phyloP scores from a whole-genome alignment of 1,140 invertebrate species.

The Anagrus nilaparvatae region DNA sequence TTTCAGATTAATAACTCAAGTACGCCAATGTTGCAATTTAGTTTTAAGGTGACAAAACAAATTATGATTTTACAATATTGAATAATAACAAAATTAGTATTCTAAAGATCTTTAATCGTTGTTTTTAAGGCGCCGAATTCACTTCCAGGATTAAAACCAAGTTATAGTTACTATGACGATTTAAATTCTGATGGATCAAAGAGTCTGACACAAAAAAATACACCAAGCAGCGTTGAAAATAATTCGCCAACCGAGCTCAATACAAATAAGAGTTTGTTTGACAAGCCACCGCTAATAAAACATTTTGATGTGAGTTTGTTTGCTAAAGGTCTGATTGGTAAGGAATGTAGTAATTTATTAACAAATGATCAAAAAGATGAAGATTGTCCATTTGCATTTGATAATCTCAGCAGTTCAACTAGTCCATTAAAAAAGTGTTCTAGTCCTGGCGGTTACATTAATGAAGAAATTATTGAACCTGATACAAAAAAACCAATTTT shows the following conservation, averaged over 20 bases:
- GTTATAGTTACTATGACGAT: slow-evolving; percentile 42
- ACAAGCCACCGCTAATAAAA: slow-evolving; percentile 76
- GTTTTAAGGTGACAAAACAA: slow-evolving; percentile 35
- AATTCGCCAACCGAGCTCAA: slow-evolving; percentile 80
- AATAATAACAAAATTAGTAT: slow-evolving; percentile 2
- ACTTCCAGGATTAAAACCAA: slow-evolving; percentile 43
- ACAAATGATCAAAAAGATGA: slow-evolving; percentile 45
- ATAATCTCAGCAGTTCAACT: slow-evolving; percentile 45
- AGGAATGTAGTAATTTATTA: slow-evolving; percentile 33
- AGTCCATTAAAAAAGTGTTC: slow-evolving; percentile 48
- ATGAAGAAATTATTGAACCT: slow-evolving; percentile 52
- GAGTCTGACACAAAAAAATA: slow-evolving; percentile 48
- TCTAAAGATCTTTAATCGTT: too few species aligned
- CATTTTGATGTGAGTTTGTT: slow-evolving; percentile 61
- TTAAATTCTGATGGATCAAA: slow-evolving; percentile 33
- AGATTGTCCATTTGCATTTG: slow-evolving; percentile 50
- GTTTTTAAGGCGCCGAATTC: slow-evolving; percentile 38
- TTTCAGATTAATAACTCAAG: slow-evolving; percentile 41
- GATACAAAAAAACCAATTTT: slow-evolving; percentile 24
- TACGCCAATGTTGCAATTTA: slow-evolving; percentile 41
- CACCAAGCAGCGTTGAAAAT: slow-evolving; percentile 73
- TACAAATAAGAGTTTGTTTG: slow-evolving; percentile 68
- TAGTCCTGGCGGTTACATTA: slow-evolving; percentile 65
- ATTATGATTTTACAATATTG: neutral
- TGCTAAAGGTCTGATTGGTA: slow-evolving; percentile 15